Percentiles rank a stretch among this genome's conserved stretches.
These are phyloP conservation scores for Bradypodion pumilum DNA, from an alignment of 2,797 vertebrate genomes.

Conservation along the genomic window DNA sequence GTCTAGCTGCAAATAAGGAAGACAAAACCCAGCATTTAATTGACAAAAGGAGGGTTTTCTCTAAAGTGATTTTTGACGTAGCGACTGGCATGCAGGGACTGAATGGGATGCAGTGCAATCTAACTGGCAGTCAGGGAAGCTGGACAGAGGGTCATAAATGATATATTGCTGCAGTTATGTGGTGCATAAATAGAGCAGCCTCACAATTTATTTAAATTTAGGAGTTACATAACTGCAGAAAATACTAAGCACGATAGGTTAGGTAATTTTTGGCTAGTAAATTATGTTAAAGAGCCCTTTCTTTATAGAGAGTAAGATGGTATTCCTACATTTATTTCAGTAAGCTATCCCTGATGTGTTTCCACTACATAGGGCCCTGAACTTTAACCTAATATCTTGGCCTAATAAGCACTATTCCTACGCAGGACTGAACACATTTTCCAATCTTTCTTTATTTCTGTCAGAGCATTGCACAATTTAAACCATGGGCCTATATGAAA, in stretches of 20 bases:
- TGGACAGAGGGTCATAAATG: slow-evolving; percentile 48
- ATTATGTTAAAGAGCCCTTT: not conserved
- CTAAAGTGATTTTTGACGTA: not conserved
- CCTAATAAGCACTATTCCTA: not conserved
- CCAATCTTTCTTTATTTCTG: no score
- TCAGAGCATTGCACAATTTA: no score
- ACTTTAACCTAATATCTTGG: not conserved
- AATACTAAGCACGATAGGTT: slow-evolving; percentile 18
- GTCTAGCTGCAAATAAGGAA: not conserved
- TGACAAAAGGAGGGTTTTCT: fast-evolving
- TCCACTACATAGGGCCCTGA: not conserved
- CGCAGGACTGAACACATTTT: no score
- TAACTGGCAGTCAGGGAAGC: slow-evolving; percentile 55
- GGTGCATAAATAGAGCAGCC: slow-evolving; percentile 50
- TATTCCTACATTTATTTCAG: not conserved
- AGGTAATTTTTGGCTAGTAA: not conserved
- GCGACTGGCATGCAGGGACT: not conserved
- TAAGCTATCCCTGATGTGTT: not conserved
- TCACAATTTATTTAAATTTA: slow-evolving; percentile 61
- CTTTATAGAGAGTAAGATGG: not conserved
- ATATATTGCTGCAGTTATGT: slow-evolving; percentile 48
- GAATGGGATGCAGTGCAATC: slow-evolving; percentile 10
- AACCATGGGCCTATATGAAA: no score
- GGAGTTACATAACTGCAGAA: slow-evolving; percentile 61
- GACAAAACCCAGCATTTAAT: not conserved